A percentile compares a stretch with the other conserved stretches of the same genome.
Evolutionary conservation across 2,888 invertebrate species (phyloP).

Genomic region (Agriotes lineatus): DNA sequence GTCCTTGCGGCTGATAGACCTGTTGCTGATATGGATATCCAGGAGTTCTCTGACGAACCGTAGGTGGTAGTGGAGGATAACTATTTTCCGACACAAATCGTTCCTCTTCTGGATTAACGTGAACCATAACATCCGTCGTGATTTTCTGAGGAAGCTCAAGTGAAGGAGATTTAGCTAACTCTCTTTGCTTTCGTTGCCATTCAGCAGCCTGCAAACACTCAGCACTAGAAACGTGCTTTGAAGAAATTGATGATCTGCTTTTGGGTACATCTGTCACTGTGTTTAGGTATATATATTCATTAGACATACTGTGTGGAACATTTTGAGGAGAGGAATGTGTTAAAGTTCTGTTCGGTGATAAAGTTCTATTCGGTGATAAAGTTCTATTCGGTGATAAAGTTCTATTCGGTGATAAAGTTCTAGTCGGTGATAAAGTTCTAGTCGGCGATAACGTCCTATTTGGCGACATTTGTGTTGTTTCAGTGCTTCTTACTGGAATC

Average conservation of each 20-base stretch:
- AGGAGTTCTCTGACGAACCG: not conserved
- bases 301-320: not conserved
- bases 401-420: too few relatives aligned
- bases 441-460: too few relatives aligned
- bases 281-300: slow-evolving; percentile 41
- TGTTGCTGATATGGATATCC: too few relatives aligned
- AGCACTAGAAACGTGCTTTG: not conserved
- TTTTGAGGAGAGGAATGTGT: slow-evolving; percentile 5
- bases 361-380: too few relatives aligned
- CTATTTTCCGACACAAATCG: not conserved
- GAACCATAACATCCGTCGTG: slow-evolving; percentile 56
- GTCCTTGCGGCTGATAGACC: not conserved
- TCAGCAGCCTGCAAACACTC: slow-evolving; percentile 47
- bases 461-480: too few relatives aligned
- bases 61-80: slow-evolving; percentile 1
- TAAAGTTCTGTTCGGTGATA: too few relatives aligned
- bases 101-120: slow-evolving; percentile 50
- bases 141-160: slow-evolving; percentile 39
- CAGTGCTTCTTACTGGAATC: not conserved
- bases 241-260: not conserved
- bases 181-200: slow-evolving; percentile 50
- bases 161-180: slow-evolving; percentile 48
- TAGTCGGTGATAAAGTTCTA: too few relatives aligned
- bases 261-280: slow-evolving; percentile 17
- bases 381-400: too few relatives aligned